phyloP scores from a whole-genome alignment of 2,113 vertebrate genomes.

The Oreotrochilus melanogaster region DNA sequence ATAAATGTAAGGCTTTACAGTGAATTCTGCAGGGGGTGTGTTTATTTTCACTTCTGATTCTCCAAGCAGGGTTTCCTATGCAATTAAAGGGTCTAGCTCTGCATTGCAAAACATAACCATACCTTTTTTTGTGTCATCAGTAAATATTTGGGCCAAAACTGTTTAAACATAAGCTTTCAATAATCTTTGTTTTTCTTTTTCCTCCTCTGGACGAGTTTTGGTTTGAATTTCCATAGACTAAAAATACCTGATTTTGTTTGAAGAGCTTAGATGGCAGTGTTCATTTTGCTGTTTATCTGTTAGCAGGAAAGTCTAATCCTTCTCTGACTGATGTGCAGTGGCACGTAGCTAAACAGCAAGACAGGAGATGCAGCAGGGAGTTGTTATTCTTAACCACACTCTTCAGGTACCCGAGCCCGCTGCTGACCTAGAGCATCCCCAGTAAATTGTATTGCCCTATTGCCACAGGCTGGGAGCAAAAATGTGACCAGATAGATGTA shows the following conservation, averaged over 20 bases:
- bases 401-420: background rate
- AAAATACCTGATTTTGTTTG: slow-evolving; percentile 6
- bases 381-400: background rate
- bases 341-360: background rate
- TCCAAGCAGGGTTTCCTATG: background rate
- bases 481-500: background rate
- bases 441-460: background rate
- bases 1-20: slow-evolving; percentile 41
- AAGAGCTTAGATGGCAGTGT: slow-evolving; percentile 4
- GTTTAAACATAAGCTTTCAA: slow-evolving; percentile 63
- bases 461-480: background rate
- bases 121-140: background rate
- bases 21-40: background rate
- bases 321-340: background rate
- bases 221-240: background rate
- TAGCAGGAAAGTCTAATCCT: slow-evolving; percentile 4
- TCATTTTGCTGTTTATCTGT: slow-evolving; percentile 24
- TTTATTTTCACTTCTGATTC: slow-evolving; percentile 42
- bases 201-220: background rate
- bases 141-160: slow-evolving; percentile 63
- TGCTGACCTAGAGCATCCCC: background rate
- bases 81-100: slow-evolving; percentile 15
- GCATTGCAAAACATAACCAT: background rate
- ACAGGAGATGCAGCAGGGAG: background rate
- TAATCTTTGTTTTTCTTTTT: slow-evolving; percentile 45